A percentile compares a stretch with the other conserved stretches of the same genome.
Evolutionary conservation across 2,888 invertebrate genomes (phyloP).

Genomic region (Ochropleura plecta): DNA sequence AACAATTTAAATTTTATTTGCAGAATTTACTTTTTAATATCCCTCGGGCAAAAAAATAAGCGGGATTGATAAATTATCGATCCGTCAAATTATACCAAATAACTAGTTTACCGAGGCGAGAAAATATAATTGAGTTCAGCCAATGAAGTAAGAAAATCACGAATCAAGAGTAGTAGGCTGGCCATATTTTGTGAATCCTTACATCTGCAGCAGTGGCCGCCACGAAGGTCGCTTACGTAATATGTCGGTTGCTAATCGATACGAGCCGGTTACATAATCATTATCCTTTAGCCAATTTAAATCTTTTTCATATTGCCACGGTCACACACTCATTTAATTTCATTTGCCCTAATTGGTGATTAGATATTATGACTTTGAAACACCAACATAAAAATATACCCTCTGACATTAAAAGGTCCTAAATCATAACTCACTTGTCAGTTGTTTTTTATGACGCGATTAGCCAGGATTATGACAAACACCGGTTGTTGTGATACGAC

Average conservation of each 20-base stretch:
- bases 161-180: constrained; percentile 58
- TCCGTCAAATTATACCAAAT: constrained; percentile 15
- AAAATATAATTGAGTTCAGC: constrained; percentile 20
- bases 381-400: constrained; percentile 25
- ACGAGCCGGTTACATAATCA: constrained; percentile 76
- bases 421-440: constrained; percentile 56
- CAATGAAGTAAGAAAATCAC: constrained; percentile 15
- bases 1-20: background rate
- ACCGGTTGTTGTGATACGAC: constrained; percentile 48
- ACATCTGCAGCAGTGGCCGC: constrained; percentile 77
- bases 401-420: constrained; percentile 29
- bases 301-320: constrained; percentile 50
- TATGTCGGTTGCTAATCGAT: constrained; percentile 78
- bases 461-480: constrained; percentile 49
- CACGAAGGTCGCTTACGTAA: constrained; percentile 80
- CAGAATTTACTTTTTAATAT: background rate
- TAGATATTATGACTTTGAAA: constrained; percentile 19
- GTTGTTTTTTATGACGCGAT: constrained; percentile 47
- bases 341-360: constrained; percentile 54
- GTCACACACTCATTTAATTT: constrained; percentile 40
- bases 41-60: background rate
- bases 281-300: constrained; percentile 70
- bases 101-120: constrained; percentile 13
- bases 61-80: constrained; percentile 24
- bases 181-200: constrained; percentile 80